Base-by-base conservation (phyloP, 2,888 invertebrate genomes). In the Drosophila atripex region DNA sequence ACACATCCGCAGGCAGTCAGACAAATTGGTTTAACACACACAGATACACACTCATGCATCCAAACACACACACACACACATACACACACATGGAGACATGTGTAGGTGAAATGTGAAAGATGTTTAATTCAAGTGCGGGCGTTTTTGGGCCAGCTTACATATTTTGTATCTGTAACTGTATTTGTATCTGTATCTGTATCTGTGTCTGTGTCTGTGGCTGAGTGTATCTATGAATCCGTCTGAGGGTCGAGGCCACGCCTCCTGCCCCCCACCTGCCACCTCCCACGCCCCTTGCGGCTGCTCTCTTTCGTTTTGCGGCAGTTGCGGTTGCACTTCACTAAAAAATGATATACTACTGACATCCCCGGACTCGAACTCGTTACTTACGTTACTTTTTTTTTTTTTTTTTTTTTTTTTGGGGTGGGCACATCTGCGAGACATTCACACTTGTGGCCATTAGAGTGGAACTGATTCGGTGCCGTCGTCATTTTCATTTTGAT, bases 11-110 rank as follows among this genome's bases (percentile, higher is more conserved):
- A 59, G 30, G 51, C 61, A 70, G 80, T 68, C 84, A 83, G 84
- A 80, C 86, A 86, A 80, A 80, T 86, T 79, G 86, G 80, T 86
- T 80, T 73, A 83, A 70, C 75, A 75, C 75, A 80, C 69, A 57
- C 51, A 61, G 6, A 39, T 8, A 38, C 6, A 39, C 14, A 11
- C 51, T 3, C 39, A 12, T 18, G 18, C 18, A 18, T 18, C 1
- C 18, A 18, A 4, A 52, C 8, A 39, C 9, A 35, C 4, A 38
- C 38, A 12, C 51, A n/a, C 52, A 41, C 53, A 38, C 38, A 12
- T 39, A n/a, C 52, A 41, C 53, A 53, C 28, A 23, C 16, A 18
- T 49, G 7, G 39, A 8, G 7, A 32, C 45, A 43, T 53, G 65
- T 60, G 49, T 43, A 52, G 45, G 51, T 74, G 74, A 66, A 64